phyloP scores from a whole-genome alignment of 2,888 invertebrate genomes.

The Kuschelorhynchus macadamiae region DNA sequence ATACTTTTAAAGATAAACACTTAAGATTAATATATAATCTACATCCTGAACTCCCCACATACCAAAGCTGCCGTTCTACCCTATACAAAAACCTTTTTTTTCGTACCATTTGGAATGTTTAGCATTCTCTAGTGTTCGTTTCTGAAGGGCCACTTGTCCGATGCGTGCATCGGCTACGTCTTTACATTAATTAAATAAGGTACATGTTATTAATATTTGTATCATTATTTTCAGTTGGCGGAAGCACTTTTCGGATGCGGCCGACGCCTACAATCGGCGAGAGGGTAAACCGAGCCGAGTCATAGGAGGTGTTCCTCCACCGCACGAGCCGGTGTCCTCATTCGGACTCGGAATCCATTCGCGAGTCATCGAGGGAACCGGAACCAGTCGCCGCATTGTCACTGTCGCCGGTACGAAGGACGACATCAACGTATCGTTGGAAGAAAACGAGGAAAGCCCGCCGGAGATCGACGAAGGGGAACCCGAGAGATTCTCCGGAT shows the following conservation, averaged over 20 bases:
- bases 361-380: conserved; percentile 42
- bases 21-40: too few relatives aligned
- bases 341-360: conserved; percentile 52
- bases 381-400: conserved; percentile 39
- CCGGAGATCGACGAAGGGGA: conserved; percentile 49
- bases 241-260: conserved; percentile 58
- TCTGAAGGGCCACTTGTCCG: too few relatives aligned
- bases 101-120: too few relatives aligned
- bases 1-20: too few relatives aligned
- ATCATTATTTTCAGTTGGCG: conserved; percentile 54
- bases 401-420: conserved; percentile 1
- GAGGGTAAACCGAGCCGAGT: conserved; percentile 64
- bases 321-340: conserved; percentile 51
- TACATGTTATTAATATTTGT: too few relatives aligned
- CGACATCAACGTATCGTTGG: background rate
- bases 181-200: too few relatives aligned
- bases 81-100: too few relatives aligned
- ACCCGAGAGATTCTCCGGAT: conserved; percentile 47
- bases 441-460: conserved; percentile 34
- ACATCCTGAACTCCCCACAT: too few relatives aligned
- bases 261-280: conserved; percentile 56
- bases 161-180: too few relatives aligned
- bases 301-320: conserved; percentile 52
- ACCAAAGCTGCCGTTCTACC: too few relatives aligned
- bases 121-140: too few relatives aligned